Evolutionary conservation across 2,113 vertebrate genomes (phyloP).

Genomic region (Rattus rattus): DNA sequence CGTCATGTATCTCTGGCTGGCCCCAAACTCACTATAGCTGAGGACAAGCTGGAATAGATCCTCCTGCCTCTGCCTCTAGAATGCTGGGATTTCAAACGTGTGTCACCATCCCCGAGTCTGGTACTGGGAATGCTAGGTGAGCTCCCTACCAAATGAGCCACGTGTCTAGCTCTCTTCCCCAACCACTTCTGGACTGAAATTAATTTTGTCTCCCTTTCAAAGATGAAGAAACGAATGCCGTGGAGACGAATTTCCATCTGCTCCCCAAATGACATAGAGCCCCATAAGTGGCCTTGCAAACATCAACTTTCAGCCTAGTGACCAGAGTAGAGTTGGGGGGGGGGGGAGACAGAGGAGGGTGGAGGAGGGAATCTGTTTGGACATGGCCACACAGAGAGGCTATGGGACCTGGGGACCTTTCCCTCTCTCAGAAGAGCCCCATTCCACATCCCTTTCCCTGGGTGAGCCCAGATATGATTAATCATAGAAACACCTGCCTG

Average conservation of each 20-base stretch:
- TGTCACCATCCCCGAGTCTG: not conserved
- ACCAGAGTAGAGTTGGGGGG: not conserved
- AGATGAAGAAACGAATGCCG: slow-evolving; percentile 2
- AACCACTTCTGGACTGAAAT: not conserved
- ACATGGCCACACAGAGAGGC: not conserved
- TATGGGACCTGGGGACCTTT: not conserved
- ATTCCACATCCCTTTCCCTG: not conserved
- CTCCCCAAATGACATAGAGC: not conserved
- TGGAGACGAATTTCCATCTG: not conserved
- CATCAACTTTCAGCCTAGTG: not conserved
- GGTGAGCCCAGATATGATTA: not conserved
- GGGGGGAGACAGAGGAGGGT: not conserved
- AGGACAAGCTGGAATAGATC: not conserved
- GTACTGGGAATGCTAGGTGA: not conserved
- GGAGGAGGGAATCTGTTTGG: not conserved
- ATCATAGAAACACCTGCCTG: not conserved
- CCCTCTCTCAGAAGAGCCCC: not conserved
- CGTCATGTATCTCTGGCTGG: not conserved
- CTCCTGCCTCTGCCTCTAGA: too few species aligned
- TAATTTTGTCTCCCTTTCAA: not conserved
- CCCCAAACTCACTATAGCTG: too few species aligned
- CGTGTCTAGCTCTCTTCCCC: not conserved
- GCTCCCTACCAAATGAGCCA: not conserved
- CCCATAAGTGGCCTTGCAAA: not conserved
- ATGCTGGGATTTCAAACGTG: not conserved